phyloP scores from a whole-genome alignment of 1,140 invertebrate species.

The Eriocheir sinensis region DNA sequence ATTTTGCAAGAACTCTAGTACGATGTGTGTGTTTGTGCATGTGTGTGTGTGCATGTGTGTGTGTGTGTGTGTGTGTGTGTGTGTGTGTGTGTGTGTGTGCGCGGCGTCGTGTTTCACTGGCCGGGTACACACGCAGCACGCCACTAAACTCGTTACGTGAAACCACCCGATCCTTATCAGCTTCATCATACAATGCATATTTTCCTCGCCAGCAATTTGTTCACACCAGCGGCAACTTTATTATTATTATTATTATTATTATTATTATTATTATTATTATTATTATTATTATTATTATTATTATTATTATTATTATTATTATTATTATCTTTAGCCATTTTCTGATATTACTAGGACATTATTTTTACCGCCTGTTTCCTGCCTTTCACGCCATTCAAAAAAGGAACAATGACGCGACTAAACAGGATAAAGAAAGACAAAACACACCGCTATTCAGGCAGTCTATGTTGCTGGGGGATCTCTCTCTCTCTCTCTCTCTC shows the following conservation, averaged over 20 bases:
- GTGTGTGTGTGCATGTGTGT: slow-evolving; percentile 8
- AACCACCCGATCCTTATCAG: background rate
- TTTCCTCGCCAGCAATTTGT: background rate
- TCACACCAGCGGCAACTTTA: background rate
- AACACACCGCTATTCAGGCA: no score
- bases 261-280: no score
- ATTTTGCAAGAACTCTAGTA: no score
- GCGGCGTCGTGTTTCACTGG: background rate
- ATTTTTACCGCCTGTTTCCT: background rate
- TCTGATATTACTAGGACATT: background rate
- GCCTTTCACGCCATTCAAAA: background rate
- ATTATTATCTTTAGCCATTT: background rate
- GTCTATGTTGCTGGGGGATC: no score
- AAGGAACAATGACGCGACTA: no score
- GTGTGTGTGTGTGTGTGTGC: background rate
- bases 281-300: no score
- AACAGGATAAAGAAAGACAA: no score
- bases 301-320: no score
- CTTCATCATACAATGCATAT: background rate
- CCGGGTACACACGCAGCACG: background rate
- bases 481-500: slow-evolving; percentile 6
- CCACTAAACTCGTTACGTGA: background rate
- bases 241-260: background rate
- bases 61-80: slow-evolving; percentile 12
- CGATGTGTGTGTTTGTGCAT: background rate